A percentile compares a stretch with the other conserved stretches of the same genome.
Evolutionary conservation across 2,888 invertebrate species (phyloP).

Genomic region (Magallana nippona): DNA sequence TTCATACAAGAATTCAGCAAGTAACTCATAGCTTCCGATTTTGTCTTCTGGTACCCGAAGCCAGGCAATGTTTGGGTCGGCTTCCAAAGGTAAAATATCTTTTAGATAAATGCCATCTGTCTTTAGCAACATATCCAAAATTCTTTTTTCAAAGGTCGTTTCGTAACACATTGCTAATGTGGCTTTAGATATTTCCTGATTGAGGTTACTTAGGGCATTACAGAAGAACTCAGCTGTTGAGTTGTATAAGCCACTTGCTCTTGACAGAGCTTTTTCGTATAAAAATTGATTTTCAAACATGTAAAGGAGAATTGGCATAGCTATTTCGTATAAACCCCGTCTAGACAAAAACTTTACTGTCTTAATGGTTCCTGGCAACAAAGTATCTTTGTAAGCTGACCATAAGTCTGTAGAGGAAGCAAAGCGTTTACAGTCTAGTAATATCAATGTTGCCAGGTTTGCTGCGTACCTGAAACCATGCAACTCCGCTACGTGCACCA

Average conservation of each 20-base stretch:
- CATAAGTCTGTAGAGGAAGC: no score
- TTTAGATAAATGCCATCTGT: not conserved
- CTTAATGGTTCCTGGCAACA: not conserved
- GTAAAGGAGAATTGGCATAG: constrained; percentile 47
- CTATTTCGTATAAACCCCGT: constrained; percentile 39
- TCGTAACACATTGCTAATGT: not conserved
- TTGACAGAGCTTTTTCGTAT: not conserved
- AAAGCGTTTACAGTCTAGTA: no score
- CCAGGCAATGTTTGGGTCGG: not conserved
- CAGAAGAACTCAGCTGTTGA: constrained; percentile 24
- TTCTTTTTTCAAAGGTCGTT: not conserved
- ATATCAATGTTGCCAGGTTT: no score
- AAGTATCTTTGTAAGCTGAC: no score
- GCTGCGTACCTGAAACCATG: no score
- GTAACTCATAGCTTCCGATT: not conserved
- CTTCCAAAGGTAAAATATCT: not conserved
- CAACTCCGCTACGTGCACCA: no score
- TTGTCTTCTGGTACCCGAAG: not conserved
- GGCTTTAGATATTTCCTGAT: not conserved
- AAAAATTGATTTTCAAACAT: constrained; percentile 25
- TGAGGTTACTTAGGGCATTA: not conserved
- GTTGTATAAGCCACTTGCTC: not conserved
- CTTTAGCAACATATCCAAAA: not conserved
- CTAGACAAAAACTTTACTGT: constrained; percentile 46
- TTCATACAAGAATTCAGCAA: not conserved